Base-by-base conservation (phyloP, 2,113 vertebrate genomes). In the Argyrosomus japonicus region DNA sequence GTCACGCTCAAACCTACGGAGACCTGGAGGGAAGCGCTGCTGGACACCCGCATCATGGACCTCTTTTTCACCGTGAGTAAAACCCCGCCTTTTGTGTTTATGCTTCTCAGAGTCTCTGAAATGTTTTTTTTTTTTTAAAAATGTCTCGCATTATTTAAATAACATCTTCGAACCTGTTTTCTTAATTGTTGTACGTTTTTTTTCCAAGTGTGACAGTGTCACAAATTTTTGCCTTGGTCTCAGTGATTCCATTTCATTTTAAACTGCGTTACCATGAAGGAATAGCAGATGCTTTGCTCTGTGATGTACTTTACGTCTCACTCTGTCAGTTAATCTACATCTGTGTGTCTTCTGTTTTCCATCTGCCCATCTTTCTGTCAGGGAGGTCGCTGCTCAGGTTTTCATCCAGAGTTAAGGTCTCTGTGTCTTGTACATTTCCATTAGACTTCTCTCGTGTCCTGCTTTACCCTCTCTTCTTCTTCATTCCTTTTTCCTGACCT, bases 61-160 rank as follows among this genome's bases (percentile, higher is more conserved):
- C 98, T 99, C 92, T 99, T 99, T 96, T 99, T 99, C 94, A 98
- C 97, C 27, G 98, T 99, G 95, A 99, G 98, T 98, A 77, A 3
- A n/a, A n/a, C n/a, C 84, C 29, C 2, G 0, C 75, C 68, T 47
- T 14, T 53, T 2, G 5, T 29, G 15, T 14, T 77, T 9, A 1
- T 56, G 9, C 15, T 9, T 57, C 3, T 27, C 17, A 2, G n/a
- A 21, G 32, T 9, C 6, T 77, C 23, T 60, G 32, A 32, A 32
- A 32, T 32, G 32, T 36, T 36, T 36, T 10, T 45, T 58, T 2
- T n/a, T n/a, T n/a, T n/a, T n/a, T n/a, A 10, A 10, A 21, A 54
- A 27, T 43, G n/a, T 57, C 51, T 21, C 1, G 0, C 17, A n/a
- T 54, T 2, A 23, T 19, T 36, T 17, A 36, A 51, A 3, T 14